Evolutionary conservation across 2,113 vertebrate species (phyloP).

Genomic region (Proterorhinus semilunaris): DNA sequence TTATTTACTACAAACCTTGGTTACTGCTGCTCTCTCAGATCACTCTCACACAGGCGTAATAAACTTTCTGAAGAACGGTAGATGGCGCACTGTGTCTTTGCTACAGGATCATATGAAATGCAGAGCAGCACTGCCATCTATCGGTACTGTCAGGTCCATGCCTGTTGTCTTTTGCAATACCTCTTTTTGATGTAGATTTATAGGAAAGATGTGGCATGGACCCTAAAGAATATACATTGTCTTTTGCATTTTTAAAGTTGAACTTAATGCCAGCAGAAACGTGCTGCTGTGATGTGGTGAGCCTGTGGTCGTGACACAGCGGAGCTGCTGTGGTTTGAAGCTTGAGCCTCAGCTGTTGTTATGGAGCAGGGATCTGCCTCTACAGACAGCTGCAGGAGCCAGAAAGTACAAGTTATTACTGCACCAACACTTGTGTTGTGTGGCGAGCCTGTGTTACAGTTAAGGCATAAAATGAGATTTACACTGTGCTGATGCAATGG

Average conservation of each 20-base stretch:
- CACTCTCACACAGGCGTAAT: neutral
- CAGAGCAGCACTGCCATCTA: slow-evolving; percentile 49
- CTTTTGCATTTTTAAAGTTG: no score
- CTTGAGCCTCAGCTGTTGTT: slow-evolving; percentile 78
- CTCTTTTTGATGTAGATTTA: no score
- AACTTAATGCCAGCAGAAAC: neutral
- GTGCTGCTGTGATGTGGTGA: slow-evolving; percentile 23
- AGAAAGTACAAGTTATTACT: slow-evolving; percentile 69
- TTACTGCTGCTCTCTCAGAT: neutral
- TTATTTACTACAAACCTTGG: neutral
- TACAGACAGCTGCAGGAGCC: slow-evolving; percentile 69
- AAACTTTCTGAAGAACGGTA: slow-evolving; percentile 12
- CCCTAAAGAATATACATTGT: no score
- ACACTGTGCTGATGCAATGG: slow-evolving; percentile 3
- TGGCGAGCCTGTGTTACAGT: slow-evolving; percentile 13
- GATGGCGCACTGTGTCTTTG: slow-evolving; percentile 42
- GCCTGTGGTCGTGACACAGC: slow-evolving; percentile 22
- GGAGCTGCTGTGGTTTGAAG: slow-evolving; percentile 24
- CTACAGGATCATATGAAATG: neutral
- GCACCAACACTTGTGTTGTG: slow-evolving; percentile 66
- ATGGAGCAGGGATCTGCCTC: slow-evolving; percentile 58
- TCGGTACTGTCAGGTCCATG: slow-evolving; percentile 19
- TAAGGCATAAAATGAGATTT: slow-evolving; percentile 32
- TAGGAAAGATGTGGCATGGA: no score
- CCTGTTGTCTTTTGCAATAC: neutral